Percentiles rank a stretch among this genome's conserved stretches.
Evolutionary conservation across 2,888 invertebrate species (phyloP).

Genomic region (Dermolepida albohirtum): DNA sequence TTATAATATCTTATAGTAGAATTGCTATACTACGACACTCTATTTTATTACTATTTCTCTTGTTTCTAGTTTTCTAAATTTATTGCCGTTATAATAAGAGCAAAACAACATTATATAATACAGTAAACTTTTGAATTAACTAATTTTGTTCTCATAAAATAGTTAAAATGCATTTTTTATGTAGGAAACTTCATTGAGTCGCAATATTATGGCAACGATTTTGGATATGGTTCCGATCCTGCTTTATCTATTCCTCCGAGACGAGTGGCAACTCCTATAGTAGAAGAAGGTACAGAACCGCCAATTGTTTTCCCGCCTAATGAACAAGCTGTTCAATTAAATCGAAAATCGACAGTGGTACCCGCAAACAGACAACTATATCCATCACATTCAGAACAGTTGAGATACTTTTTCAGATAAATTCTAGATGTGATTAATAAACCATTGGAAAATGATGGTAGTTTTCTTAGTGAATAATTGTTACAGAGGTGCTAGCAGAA

Average conservation of each 20-base stretch:
- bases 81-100: too few species aligned
- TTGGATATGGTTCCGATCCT: constrained; percentile 7
- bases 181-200: constrained; percentile 15
- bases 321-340: constrained; percentile 13
- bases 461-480: constrained; percentile 11
- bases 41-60: too few species aligned
- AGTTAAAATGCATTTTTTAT: background rate
- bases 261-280: constrained; percentile 23
- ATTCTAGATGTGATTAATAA: constrained; percentile 10
- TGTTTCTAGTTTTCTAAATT: too few species aligned
- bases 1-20: too few species aligned
- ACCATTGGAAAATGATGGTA: constrained; percentile 25
- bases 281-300: constrained; percentile 26
- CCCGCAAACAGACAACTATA: background rate
- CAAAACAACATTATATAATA: too few species aligned
- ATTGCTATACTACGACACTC: too few species aligned
- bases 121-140: too few species aligned
- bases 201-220: constrained; percentile 8
- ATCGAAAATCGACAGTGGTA: constrained; percentile 12
- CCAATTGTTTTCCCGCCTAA: constrained; percentile 19
- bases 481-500: background rate
- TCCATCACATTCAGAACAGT: too few species aligned
- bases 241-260: constrained; percentile 6
- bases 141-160: too few species aligned
- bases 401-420: too few species aligned